These are phyloP conservation scores for Scaptomyza polygonia DNA, from an alignment of 2,888 invertebrate genomes.

Conservation along the genomic window DNA sequence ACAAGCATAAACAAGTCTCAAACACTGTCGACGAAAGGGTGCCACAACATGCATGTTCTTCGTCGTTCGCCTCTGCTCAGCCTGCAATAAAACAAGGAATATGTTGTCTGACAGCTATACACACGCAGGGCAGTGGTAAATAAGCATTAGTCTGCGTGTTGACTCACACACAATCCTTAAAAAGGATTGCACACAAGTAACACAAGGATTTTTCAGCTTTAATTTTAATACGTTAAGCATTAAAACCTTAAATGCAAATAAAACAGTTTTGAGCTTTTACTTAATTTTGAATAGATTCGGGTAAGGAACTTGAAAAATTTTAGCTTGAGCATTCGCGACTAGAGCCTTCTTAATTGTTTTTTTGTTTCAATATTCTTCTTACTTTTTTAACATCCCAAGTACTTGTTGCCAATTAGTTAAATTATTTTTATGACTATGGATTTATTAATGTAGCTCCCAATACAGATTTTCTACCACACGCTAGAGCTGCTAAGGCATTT, in stretches of 20 bases:
- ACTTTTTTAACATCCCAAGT: too few relatives aligned
- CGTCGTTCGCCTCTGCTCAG: slow-evolving; percentile 5
- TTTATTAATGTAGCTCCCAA: too few relatives aligned
- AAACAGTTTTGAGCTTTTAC: neutral
- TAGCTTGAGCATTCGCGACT: too few relatives aligned
- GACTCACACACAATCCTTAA: neutral
- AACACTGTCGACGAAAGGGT: slow-evolving; percentile 34
- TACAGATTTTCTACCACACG: too few relatives aligned
- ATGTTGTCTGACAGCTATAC: slow-evolving; percentile 51
- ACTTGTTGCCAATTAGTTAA: too few relatives aligned
- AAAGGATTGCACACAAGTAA: slow-evolving; percentile 34
- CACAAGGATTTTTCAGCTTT: slow-evolving; percentile 33
- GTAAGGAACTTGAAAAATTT: too few relatives aligned
- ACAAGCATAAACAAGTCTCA: slow-evolving; percentile 53
- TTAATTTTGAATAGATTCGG: neutral
- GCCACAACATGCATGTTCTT: neutral
- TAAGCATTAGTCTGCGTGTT: slow-evolving; percentile 5
- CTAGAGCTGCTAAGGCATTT: slow-evolving; percentile 22
- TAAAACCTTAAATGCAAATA: slow-evolving; percentile 26
- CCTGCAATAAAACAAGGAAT: slow-evolving; percentile 53
- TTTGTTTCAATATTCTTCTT: too few relatives aligned
- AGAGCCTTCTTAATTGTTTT: too few relatives aligned
- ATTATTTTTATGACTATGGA: too few relatives aligned
- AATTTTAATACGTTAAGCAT: slow-evolving; percentile 51
- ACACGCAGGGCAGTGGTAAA: slow-evolving; percentile 1